Evolutionary conservation across 2,888 invertebrate genomes (phyloP).

Genomic region (Pammene aurita): DNA sequence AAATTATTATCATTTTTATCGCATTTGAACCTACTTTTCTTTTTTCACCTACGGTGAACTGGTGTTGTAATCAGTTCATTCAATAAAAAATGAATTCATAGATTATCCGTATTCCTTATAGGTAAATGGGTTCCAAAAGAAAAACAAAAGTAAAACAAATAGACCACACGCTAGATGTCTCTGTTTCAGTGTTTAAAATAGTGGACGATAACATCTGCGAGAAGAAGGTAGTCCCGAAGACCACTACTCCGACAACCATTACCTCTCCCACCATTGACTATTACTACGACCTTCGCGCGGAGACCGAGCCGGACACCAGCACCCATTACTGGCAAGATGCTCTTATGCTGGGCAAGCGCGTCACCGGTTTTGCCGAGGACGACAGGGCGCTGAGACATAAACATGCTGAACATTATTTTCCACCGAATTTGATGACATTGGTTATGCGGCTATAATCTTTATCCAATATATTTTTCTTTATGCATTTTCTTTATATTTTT

Average conservation of each 20-base stretch:
- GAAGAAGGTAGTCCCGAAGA: constrained; percentile 5
- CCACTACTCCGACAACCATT: neutral
- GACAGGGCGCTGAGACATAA: neutral
- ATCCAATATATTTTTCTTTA: no score
- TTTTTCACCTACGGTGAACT: no score
- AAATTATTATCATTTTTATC: no score
- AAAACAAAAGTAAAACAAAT: no score
- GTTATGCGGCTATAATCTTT: neutral
- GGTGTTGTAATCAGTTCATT: no score
- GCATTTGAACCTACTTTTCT: no score
- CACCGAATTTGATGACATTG: constrained; percentile 2
- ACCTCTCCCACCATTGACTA: constrained; percentile 12
- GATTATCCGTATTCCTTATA: no score
- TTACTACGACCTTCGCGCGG: constrained; percentile 2
- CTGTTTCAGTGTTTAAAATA: constrained; percentile 20
- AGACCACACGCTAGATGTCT: no score
- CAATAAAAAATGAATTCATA: no score
- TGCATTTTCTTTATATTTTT: no score
- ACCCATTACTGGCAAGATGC: constrained; percentile 17
- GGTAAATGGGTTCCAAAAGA: no score
- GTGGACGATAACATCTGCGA: constrained; percentile 15
- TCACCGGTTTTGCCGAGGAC: neutral
- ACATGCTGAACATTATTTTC: neutral
- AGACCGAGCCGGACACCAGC: neutral
- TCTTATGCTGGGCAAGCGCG: constrained; percentile 1